Conservation (phyloP, 2,113 vertebrate genomes). For the Pterophyllum scalare region DNA sequence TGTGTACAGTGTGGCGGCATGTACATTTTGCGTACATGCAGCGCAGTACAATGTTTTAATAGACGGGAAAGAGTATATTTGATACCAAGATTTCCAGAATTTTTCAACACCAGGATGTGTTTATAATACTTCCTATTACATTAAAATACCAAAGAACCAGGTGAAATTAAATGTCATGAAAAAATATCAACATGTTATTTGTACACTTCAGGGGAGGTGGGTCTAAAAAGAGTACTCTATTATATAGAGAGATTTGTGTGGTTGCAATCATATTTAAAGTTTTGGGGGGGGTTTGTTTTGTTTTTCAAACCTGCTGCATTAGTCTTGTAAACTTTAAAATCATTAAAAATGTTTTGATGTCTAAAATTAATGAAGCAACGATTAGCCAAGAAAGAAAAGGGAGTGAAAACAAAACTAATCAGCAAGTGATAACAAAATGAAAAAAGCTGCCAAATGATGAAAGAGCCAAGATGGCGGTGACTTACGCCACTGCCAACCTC, state of each 20-base stretch:
- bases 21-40: no score
- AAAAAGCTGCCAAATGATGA: accelerated
- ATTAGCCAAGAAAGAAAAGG: not conserved
- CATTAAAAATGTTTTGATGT: not conserved
- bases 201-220: no score
- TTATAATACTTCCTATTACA: no score
- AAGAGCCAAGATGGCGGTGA: not conserved
- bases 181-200: no score
- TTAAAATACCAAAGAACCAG: no score
- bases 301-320: not conserved
- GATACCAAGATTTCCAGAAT: no score
- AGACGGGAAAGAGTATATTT: no score
- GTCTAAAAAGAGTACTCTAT: no score
- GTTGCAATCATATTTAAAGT: not conserved
- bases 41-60: no score
- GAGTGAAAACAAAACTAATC: not conserved
- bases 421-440: not conserved
- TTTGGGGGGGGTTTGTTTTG: not conserved
- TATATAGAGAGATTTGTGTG: not conserved
- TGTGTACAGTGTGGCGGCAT: no score
- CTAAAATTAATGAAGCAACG: not conserved
- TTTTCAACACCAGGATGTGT: no score
- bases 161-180: no score
- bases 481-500: not conserved
- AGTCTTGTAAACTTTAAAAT: not conserved